Conservation (phyloP, 2,888 invertebrate genomes). For the Trilocha varians region DNA sequence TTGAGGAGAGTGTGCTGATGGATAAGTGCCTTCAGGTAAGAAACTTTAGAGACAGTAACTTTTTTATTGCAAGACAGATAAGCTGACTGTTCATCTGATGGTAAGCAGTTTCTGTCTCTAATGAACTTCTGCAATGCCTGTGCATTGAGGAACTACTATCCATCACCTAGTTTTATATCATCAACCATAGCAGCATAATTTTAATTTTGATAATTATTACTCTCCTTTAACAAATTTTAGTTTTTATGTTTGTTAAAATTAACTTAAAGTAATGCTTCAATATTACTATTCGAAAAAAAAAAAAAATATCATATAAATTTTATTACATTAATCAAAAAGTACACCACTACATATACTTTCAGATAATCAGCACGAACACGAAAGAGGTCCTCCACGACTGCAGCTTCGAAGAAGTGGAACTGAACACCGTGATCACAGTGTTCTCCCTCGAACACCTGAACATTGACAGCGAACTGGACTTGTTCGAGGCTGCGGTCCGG, state of each 20-base stretch:
- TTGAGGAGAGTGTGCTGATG: slow-evolving; percentile 86
- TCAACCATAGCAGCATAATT: too few relatives aligned
- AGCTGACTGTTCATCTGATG: too few relatives aligned
- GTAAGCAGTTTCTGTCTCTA: too few relatives aligned
- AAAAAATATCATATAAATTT: too few relatives aligned
- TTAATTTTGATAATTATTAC: too few relatives aligned
- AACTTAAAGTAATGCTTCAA: background rate
- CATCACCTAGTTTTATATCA: too few relatives aligned
- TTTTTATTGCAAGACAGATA: background rate
- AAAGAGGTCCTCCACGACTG: slow-evolving; percentile 82
- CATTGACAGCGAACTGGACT: slow-evolving; percentile 82
- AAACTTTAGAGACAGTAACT: background rate
- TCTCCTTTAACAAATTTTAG: too few relatives aligned
- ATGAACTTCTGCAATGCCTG: too few relatives aligned
- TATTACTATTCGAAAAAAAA: background rate
- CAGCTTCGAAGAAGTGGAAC: slow-evolving; percentile 84
- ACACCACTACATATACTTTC: too few relatives aligned
- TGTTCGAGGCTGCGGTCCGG: slow-evolving; percentile 82
- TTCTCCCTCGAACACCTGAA: slow-evolving; percentile 83
- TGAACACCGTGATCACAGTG: slow-evolving; percentile 81
- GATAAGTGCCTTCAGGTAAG: slow-evolving; percentile 83
- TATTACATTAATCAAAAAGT: background rate
- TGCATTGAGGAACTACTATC: too few relatives aligned
- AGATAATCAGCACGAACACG: slow-evolving; percentile 85
- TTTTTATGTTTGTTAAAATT: too few relatives aligned